Conservation (phyloP, 2,888 invertebrate genomes). For the Rhaphigaster nebulosa region DNA sequence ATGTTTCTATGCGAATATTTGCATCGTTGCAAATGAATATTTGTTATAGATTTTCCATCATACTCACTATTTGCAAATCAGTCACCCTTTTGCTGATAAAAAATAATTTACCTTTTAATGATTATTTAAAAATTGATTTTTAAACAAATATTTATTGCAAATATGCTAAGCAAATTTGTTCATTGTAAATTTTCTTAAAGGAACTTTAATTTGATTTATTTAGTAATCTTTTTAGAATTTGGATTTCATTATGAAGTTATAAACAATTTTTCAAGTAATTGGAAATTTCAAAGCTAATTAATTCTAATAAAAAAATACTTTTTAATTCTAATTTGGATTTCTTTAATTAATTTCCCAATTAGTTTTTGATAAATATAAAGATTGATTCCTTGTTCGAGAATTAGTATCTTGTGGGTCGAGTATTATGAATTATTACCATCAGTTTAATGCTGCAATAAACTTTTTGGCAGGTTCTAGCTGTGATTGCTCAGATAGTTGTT, state of each 20-base stretch:
- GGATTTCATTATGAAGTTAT: background rate
- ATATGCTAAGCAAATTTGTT: too few species aligned
- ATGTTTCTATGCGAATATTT: background rate
- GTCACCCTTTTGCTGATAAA: too few species aligned
- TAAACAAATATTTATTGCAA: too few species aligned
- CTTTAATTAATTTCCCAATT: background rate
- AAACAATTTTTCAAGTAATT: too few species aligned
- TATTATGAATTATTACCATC: too few species aligned
- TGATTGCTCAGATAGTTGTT: constrained; percentile 68
- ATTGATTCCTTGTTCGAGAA: background rate
- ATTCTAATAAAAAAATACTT: background rate
- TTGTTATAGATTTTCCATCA: background rate
- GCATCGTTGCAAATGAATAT: too few species aligned
- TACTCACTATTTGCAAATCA: background rate
- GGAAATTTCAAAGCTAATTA: background rate
- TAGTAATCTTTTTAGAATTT: background rate
- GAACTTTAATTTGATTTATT: background rate
- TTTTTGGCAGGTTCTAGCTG: constrained; percentile 69
- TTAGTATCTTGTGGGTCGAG: too few species aligned
- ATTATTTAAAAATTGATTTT: too few species aligned
- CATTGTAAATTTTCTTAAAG: too few species aligned
- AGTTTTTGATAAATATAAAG: background rate
- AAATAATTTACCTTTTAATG: too few species aligned
- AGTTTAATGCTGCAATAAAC: constrained; percentile 65
- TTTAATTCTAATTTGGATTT: too few species aligned